phyloP scores from a whole-genome alignment of 2,797 vertebrate species.

The Sylvia borin region DNA sequence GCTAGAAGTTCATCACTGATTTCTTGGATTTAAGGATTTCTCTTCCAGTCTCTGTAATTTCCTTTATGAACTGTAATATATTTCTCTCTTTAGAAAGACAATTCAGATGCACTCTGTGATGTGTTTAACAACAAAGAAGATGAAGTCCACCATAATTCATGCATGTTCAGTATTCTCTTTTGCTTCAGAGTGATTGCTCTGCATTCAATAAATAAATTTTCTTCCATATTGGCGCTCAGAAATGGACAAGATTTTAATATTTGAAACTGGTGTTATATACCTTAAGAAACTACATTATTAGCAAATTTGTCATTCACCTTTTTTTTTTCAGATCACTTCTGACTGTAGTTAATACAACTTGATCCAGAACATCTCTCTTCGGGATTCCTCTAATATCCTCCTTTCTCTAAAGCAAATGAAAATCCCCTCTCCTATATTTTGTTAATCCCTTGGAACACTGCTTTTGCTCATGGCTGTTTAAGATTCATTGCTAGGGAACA shows the following conservation, averaged over 20 bases:
- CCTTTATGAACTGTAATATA: neutral
- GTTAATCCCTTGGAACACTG: neutral
- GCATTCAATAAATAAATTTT: neutral
- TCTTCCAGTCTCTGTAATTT: neutral
- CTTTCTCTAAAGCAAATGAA: conserved; percentile 10
- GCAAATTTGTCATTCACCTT: neutral
- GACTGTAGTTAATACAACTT: neutral
- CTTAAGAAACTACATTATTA: neutral
- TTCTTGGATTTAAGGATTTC: neutral
- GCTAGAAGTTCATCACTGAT: neutral
- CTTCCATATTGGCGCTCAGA: neutral
- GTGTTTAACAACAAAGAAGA: neutral
- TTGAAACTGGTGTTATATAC: neutral
- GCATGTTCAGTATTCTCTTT: neutral
- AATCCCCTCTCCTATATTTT: neutral
- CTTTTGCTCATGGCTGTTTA: neutral
- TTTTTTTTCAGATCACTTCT: neutral
- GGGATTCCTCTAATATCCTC: neutral
- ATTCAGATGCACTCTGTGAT: neutral
- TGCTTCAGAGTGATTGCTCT: neutral
- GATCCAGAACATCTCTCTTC: neutral
- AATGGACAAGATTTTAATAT: neutral
- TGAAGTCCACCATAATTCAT: neutral
- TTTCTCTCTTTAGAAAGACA: neutral
- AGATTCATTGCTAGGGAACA: neutral